These are phyloP conservation scores for Drosophila kepulauana DNA, from an alignment of 1,140 invertebrate species.

Conservation along the genomic window DNA sequence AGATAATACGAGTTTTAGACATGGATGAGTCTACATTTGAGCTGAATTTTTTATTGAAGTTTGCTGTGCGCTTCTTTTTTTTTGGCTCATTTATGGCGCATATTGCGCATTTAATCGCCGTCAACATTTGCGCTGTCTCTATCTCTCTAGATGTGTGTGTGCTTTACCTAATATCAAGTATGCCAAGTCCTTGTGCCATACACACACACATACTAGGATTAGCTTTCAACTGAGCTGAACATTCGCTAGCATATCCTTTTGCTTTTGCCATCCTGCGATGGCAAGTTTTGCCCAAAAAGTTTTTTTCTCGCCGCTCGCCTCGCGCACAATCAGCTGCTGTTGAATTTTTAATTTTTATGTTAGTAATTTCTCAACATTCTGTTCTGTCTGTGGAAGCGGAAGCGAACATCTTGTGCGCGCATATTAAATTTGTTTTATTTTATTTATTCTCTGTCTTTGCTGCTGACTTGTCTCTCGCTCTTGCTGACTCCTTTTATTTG, in stretches of 20 bases:
- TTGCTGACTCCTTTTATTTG: not conserved
- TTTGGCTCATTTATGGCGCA: conserved; percentile 82
- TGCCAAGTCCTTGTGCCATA: conserved; percentile 19
- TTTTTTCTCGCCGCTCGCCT: conserved; percentile 35
- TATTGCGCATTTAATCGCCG: conserved; percentile 80
- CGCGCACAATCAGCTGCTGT: conserved; percentile 75
- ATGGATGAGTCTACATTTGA: conserved; percentile 20
- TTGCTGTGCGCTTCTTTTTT: conserved; percentile 58
- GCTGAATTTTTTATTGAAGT: conserved; percentile 63
- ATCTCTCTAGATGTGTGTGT: conserved; percentile 11
- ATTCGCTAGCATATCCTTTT: conserved; percentile 2
- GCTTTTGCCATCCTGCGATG: conserved; percentile 7
- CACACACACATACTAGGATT: conserved; percentile 35
- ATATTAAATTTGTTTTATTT: conserved; percentile 83
- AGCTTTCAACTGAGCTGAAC: conserved; percentile 43
- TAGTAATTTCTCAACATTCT: conserved; percentile 80
- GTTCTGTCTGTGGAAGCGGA: conserved; percentile 36
- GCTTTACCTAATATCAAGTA: conserved; percentile 33
- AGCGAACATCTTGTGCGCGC: conserved; percentile 77
- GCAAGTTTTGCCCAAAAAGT: conserved; percentile 65
- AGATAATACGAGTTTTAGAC: conserved; percentile 16
- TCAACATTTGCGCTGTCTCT: conserved; percentile 55
- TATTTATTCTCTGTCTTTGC: conserved; percentile 43
- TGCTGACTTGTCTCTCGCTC: not conserved
- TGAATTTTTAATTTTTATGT: conserved; percentile 84